Percentiles rank a stretch among this genome's conserved stretches.
Evolutionary conservation across 2,888 invertebrate species (phyloP).

Genomic region (Drosophila eohydei): DNA sequence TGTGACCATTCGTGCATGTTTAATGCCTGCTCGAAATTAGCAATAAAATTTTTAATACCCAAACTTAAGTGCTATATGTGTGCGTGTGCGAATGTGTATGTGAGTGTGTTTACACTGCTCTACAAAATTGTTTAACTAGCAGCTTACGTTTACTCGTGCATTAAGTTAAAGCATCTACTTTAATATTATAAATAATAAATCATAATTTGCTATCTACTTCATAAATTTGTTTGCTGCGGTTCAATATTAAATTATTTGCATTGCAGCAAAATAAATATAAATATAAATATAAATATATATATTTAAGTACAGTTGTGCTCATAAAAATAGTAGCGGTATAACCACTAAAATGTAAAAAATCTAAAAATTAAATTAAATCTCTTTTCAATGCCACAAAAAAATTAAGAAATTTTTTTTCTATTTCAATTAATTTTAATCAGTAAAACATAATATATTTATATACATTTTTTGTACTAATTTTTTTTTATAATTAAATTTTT

Average conservation of each 20-base stretch:
- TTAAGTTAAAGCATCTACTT: slow-evolving; percentile 1
- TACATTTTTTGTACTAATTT: too few relatives aligned
- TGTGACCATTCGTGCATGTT: slow-evolving; percentile 68
- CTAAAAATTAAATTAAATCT: too few relatives aligned
- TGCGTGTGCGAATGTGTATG: not conserved
- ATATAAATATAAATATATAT: not conserved
- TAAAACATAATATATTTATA: too few relatives aligned
- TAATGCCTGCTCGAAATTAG: slow-evolving; percentile 73
- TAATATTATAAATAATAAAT: slow-evolving; percentile 13
- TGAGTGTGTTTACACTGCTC: slow-evolving; percentile 19
- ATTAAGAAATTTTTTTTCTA: too few relatives aligned
- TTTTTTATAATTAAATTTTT: too few relatives aligned
- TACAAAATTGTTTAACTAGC: not conserved
- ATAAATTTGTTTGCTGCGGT: slow-evolving; percentile 17
- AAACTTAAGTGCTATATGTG: slow-evolving; percentile 42
- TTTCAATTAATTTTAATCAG: too few relatives aligned
- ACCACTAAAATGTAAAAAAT: too few relatives aligned
- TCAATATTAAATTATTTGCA: slow-evolving; percentile 7
- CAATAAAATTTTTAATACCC: slow-evolving; percentile 75
- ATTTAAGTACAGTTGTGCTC: too few relatives aligned
- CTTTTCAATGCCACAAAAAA: too few relatives aligned
- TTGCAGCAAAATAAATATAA: not conserved
- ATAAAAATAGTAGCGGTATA: too few relatives aligned
- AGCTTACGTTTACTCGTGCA: slow-evolving; percentile 5
- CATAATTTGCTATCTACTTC: slow-evolving; percentile 13